phyloP scores from a whole-genome alignment of 2,113 vertebrate species.

The Trinectes maculatus region DNA sequence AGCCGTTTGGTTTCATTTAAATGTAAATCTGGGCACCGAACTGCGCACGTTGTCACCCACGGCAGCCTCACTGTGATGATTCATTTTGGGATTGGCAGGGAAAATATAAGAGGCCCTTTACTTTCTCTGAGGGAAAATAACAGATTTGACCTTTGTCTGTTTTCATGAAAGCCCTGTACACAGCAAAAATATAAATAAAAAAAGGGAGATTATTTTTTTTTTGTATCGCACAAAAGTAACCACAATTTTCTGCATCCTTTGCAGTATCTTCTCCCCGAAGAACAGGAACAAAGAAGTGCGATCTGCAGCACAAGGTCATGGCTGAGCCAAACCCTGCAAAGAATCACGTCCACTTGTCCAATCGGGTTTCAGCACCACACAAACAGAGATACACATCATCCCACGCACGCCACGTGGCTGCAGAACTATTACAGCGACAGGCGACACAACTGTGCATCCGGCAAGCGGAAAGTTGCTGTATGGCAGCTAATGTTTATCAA shows the following conservation, averaged over 20 bases:
- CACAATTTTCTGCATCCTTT: constrained; percentile 25
- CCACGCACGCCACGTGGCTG: constrained; percentile 8
- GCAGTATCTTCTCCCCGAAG: not conserved
- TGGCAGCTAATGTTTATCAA: constrained; percentile 26
- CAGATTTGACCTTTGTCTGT: constrained; percentile 72
- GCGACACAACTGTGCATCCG: constrained; percentile 26
- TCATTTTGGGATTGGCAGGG: constrained; percentile 67
- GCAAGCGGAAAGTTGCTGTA: constrained; percentile 17
- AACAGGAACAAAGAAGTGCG: constrained; percentile 14
- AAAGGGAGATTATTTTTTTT: constrained; percentile 23
- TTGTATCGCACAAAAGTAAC: constrained; percentile 14
- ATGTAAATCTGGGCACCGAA: constrained; percentile 82
- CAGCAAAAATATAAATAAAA: constrained; percentile 39
- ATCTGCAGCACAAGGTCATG: constrained; percentile 28
- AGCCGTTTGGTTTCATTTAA: constrained; percentile 85
- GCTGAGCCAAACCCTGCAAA: constrained; percentile 10
- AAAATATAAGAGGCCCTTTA: constrained; percentile 65
- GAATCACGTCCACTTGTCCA: constrained; percentile 20
- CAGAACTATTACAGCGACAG: constrained; percentile 3
- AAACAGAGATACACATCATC: not conserved
- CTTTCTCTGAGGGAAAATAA: constrained; percentile 71
- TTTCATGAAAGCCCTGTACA: constrained; percentile 46
- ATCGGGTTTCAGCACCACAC: not conserved
- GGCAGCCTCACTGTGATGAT: constrained; percentile 70
- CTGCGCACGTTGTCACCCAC: constrained; percentile 64